Conservation (phyloP, 2,888 invertebrate genomes). For the Cephus pulcher region DNA sequence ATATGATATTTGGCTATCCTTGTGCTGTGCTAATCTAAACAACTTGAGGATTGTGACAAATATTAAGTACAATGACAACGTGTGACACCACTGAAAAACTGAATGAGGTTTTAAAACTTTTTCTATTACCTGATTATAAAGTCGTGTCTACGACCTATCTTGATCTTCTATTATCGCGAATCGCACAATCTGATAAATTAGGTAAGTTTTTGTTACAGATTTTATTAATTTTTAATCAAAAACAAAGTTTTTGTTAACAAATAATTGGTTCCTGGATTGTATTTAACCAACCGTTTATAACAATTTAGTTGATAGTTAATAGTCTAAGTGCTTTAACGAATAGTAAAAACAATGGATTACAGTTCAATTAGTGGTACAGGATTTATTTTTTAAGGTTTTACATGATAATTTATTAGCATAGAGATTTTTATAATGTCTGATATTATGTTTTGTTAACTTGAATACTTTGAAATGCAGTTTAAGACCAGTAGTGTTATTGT, state of each 20-base stretch:
- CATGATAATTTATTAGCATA: neutral
- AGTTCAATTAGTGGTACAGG: neutral
- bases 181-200: slow-evolving; percentile 36
- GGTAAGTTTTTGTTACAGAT: slow-evolving; percentile 39
- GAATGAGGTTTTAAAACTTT: slow-evolving; percentile 69
- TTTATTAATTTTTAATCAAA: neutral
- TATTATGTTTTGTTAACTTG: neutral
- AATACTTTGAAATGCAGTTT: too few species aligned
- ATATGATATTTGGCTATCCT: neutral
- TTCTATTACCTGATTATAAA: slow-evolving; percentile 72
- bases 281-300: neutral
- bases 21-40: neutral
- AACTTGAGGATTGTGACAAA: neutral
- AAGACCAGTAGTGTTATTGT: too few species aligned
- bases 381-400: neutral
- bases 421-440: neutral
- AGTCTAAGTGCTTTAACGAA: too few species aligned
- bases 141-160: slow-evolving; percentile 62
- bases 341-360: neutral
- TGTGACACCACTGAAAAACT: neutral
- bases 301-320: neutral
- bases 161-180: slow-evolving; percentile 57
- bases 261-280: neutral
- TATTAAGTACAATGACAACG: neutral
- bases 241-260: too few species aligned